Evolutionary conservation across 1,140 invertebrate genomes (phyloP).

Genomic region (Ganaspis sp.): DNA sequence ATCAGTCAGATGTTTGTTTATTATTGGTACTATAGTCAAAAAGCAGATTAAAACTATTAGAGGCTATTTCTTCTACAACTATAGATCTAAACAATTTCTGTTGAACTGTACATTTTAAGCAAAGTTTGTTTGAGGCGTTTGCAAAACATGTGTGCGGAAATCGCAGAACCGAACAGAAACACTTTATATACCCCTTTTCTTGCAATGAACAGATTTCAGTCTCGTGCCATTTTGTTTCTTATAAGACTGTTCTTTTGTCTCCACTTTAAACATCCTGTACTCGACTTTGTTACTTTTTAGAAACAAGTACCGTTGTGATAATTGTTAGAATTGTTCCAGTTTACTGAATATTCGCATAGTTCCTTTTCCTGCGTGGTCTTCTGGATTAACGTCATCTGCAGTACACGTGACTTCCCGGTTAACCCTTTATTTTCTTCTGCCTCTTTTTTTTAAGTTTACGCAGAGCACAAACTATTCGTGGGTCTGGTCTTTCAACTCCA

Average conservation of each 20-base stretch:
- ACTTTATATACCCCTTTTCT: slow-evolving; percentile 3
- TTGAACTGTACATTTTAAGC: not conserved
- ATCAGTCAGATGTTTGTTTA: too few relatives aligned
- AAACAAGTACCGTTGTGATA: slow-evolving; percentile 48
- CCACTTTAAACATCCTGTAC: slow-evolving; percentile 59
- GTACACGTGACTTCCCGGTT: slow-evolving; percentile 43
- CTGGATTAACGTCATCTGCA: slow-evolving; percentile 49
- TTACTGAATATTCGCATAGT: slow-evolving; percentile 45
- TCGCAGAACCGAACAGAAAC: not conserved
- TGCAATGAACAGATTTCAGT: not conserved
- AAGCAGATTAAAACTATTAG: too few relatives aligned
- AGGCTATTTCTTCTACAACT: not conserved
- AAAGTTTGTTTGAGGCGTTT: not conserved
- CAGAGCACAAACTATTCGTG: slow-evolving; percentile 27
- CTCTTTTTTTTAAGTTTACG: slow-evolving; percentile 31
- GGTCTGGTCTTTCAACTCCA: slow-evolving; percentile 16
- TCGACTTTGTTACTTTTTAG: slow-evolving; percentile 30
- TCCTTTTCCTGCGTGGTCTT: slow-evolving; percentile 24
- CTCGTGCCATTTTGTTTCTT: slow-evolving; percentile 31
- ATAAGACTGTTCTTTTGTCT: slow-evolving; percentile 48
- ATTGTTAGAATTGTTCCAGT: slow-evolving; percentile 58
- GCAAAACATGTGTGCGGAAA: slow-evolving; percentile 7
- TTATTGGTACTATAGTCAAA: too few relatives aligned
- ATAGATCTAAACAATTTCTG: not conserved
- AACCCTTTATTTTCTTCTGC: slow-evolving; percentile 5